These are phyloP conservation scores for Samia ricini DNA, from an alignment of 1,140 invertebrate species.

Conservation along the genomic window DNA sequence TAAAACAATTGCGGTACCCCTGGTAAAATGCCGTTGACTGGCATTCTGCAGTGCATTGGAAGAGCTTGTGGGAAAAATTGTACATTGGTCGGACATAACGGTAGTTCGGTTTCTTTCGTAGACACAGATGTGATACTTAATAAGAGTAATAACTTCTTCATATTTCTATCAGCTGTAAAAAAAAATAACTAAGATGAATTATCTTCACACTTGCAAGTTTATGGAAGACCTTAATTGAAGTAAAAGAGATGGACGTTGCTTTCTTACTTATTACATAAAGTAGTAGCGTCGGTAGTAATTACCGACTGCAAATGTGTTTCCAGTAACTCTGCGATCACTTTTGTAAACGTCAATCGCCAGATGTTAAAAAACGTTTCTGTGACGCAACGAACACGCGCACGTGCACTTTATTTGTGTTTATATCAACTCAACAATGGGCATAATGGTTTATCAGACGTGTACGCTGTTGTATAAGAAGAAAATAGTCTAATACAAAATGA, in stretches of 20 bases:
- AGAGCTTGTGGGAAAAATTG: constrained; percentile 60
- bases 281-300: not conserved
- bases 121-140: constrained; percentile 9
- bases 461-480: too few species aligned
- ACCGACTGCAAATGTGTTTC: not conserved
- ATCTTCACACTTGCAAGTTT: too few species aligned
- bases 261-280: not conserved
- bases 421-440: not conserved
- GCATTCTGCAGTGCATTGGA: constrained; percentile 66
- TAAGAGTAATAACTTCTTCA: not conserved
- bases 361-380: not conserved
- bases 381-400: not conserved
- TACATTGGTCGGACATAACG: constrained; percentile 56
- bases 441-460: not conserved
- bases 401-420: constrained; percentile 5
- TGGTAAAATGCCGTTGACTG: constrained; percentile 27
- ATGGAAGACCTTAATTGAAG: not conserved
- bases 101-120: constrained; percentile 36
- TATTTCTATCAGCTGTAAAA: too few species aligned
- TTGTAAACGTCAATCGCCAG: constrained; percentile 3
- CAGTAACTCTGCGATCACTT: not conserved
- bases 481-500: too few species aligned
- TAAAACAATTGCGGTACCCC: constrained; percentile 5
- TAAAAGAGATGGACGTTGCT: not conserved
- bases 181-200: too few species aligned